A percentile compares a stretch with the other conserved stretches of the same genome.
phyloP scores from a whole-genome alignment of 2,113 vertebrate species.

The Himantopus leucocephalus region DNA sequence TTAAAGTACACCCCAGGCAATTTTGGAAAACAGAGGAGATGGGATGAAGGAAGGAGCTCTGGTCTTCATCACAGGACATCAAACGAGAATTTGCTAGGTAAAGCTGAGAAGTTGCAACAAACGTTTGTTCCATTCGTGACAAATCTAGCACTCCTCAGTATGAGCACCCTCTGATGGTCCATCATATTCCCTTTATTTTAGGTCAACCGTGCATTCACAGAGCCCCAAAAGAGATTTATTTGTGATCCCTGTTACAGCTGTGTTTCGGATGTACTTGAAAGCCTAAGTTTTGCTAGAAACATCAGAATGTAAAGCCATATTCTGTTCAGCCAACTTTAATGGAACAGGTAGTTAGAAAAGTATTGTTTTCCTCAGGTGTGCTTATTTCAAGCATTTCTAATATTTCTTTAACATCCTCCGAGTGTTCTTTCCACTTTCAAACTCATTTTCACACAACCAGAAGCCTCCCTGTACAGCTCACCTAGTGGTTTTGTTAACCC shows the following conservation, averaged over 20 bases:
- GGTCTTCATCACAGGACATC: not conserved
- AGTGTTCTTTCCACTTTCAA: not conserved
- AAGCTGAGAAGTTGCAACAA: not conserved
- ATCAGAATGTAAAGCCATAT: not conserved
- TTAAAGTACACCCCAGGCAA: not conserved
- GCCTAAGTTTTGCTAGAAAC: not conserved
- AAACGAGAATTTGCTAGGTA: not conserved
- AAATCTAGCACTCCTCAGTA: not conserved
- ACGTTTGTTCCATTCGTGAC: not conserved
- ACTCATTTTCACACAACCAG: not conserved
- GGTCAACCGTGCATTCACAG: not conserved
- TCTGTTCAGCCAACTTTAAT: not conserved
- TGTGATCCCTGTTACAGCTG: not conserved
- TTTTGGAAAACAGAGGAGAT: not conserved
- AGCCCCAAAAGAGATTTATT: not conserved
- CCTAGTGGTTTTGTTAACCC: not conserved
- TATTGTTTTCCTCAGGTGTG: slow-evolving; percentile 1
- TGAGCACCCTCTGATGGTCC: not conserved
- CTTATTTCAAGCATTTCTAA: not conserved
- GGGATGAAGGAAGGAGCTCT: not conserved
- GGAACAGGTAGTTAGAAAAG: not conserved
- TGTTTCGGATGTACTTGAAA: not conserved
- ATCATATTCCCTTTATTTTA: not conserved
- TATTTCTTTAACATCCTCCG: not conserved
- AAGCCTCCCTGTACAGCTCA: not conserved